Base-by-base conservation (phyloP, 2,797 vertebrate genomes). In the Ptychadena robeensis region DNA sequence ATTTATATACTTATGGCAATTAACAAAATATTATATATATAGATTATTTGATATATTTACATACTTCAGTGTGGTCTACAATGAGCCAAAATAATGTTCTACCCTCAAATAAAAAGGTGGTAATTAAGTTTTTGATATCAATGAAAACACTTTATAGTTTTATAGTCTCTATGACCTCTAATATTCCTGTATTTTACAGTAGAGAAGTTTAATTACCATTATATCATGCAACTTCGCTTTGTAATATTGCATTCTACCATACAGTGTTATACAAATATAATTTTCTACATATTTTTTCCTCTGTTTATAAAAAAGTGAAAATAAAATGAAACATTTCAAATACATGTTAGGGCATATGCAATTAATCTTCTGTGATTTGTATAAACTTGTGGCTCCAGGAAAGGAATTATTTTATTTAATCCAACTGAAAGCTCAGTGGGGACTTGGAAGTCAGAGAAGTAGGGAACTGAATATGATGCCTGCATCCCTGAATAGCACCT, bases 341-440 rank as follows among this genome's bases (percentile, higher is more conserved):
- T 18, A 44, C 2, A 9, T 25, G 53, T 28, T 27, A 25, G 25
- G 59, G n/a, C n/a, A 61, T 28, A 22, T 69, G 77, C 22, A 44
- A 61, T 79, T 66, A 65, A 40, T 32, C 37, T 25, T 66, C 30
- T 22, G 61, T 44, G 27, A 44, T 77, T 31, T 66, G 18, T 15
- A 28, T 72, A 44, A 15, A 22, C 10, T 44, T 44, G 40, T 44
- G 27, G 14, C 32, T 34, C 64, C 27, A 12, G 18, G 44, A 31
- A 70, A 69, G 48, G 32, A n/a, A 70, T 79, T 70, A 37, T 28
- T 79, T 70, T 22, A 70, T 70, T 79, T 79, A 79, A 59, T 61
- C 48, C n/a, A 59, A 59, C 32, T 22, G 30, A 79, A 70, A 59
- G 8, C 30, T 59, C 32, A 34, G 44, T 69, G 44, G 9, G 14